A percentile compares a stretch with the other conserved stretches of the same genome.
phyloP scores from a whole-genome alignment of 2,888 invertebrate genomes.

The Chrysodeixis includens region DNA sequence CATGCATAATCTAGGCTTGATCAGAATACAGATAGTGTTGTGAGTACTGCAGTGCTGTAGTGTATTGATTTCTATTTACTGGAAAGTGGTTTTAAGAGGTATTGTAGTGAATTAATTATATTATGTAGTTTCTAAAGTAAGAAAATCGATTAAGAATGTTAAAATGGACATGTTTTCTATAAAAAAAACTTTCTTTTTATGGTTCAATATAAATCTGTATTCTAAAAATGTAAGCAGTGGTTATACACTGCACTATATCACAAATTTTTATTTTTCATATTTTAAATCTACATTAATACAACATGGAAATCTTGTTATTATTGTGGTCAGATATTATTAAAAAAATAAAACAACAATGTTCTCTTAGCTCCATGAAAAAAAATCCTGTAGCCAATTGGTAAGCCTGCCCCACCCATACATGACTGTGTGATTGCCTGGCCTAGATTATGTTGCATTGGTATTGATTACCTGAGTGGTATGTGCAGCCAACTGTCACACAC shows the following conservation, averaged over 20 bases:
- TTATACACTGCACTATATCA: too few species aligned
- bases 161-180: neutral
- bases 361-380: neutral
- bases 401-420: slow-evolving; percentile 51
- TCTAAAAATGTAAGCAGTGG: too few species aligned
- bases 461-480: slow-evolving; percentile 56
- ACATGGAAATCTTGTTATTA: too few species aligned
- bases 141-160: neutral
- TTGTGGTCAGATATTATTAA: too few species aligned
- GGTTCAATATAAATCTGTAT: too few species aligned
- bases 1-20: slow-evolving; percentile 51
- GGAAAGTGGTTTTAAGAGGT: slow-evolving; percentile 21
- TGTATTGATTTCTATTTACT: slow-evolving; percentile 41
- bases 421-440: slow-evolving; percentile 40
- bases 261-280: too few species aligned
- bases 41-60: slow-evolving; percentile 62
- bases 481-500: slow-evolving; percentile 56
- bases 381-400: neutral
- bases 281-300: too few species aligned
- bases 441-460: slow-evolving; percentile 57
- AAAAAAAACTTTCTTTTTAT: neutral
- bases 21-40: slow-evolving; percentile 56
- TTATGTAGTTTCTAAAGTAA: slow-evolving; percentile 1
- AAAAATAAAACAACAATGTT: too few species aligned
- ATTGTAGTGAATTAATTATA: slow-evolving; percentile 9